Evolutionary conservation across 2,113 vertebrate genomes (phyloP), one percentile per base, ranked within the genome.

Genomic region (Festucalex cinctus): DNA sequence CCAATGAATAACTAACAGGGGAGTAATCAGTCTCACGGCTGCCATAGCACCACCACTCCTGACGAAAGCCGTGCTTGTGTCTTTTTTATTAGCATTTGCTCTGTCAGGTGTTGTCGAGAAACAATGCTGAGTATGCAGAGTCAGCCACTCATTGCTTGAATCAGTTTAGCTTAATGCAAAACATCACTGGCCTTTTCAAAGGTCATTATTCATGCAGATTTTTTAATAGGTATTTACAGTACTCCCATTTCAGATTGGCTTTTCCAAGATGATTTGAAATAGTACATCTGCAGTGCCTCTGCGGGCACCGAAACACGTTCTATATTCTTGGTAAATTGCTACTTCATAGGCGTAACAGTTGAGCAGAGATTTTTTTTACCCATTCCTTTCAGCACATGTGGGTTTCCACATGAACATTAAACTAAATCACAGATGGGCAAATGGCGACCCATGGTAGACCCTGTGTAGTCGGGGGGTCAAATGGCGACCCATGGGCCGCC

Each of bases 1-100:
- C 69, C 85, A 85, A 87, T 87, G 80, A 90, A 87, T 90, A 84
- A 84, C 81, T 79, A 86, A 82, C 88, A 78, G 74, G 79, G 82
- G 80, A 83, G 85, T 87, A 85, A 85, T 88, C 88, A 73, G 72
- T 85, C 81, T 83, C 76, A 73, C 22, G 64, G 63, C n/a, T 10
- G 77, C 28, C 19, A 73, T 61, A 77, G 69, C 73, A 73, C 74
- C 71, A 70, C 68, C 1, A 5, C 68, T 76, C 68, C 58, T 7
- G 7, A 57, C 73, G 75, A 22, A 60, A 12, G 19, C 48, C 56
- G 73, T 59, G 53, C 32, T 32, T 53, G 63, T 44, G 68, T 70
- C 80, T 67, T 70, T 70, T 85, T 88, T 77, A 84, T 86, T 77
- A 76, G 79, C 80, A 79, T 85, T 83, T 88, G 70, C 83, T 66